These are phyloP conservation scores for Drosophila nr. perissopoda DNA, from an alignment of 2,888 invertebrate species.

Conservation along the genomic window DNA sequence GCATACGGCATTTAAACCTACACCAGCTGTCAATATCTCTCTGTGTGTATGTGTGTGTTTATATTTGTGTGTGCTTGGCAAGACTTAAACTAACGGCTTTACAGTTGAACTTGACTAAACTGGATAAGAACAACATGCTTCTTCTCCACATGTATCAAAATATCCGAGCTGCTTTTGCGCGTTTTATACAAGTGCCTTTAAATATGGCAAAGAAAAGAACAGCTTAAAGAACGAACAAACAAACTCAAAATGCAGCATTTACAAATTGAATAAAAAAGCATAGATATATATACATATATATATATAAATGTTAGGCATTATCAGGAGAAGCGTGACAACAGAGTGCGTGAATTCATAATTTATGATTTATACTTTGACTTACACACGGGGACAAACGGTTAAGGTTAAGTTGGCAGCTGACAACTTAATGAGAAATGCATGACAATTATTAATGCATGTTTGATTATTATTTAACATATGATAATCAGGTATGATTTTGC, in stretches of 20 bases:
- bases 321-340: neutral
- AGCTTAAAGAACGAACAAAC: neutral
- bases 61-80: conserved; percentile 12
- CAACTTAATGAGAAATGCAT: neutral
- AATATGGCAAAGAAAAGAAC: neutral
- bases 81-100: conserved; percentile 19
- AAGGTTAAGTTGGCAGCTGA: neutral
- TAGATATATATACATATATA: no score
- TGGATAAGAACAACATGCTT: conserved; percentile 24
- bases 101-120: conserved; percentile 33
- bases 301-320: neutral
- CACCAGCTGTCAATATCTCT: conserved; percentile 39
- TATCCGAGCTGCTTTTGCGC: conserved; percentile 11
- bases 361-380: neutral
- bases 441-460: neutral
- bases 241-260: neutral
- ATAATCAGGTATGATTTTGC: neutral
- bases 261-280: neutral
- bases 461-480: neutral
- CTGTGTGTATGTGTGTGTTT: neutral
- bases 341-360: neutral
- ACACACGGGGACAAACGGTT: neutral
- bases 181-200: neutral
- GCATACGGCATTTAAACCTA: conserved; percentile 57
- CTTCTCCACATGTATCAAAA: conserved; percentile 12